Conservation (phyloP, 1,140 invertebrate species). For the Scaptomyza montana region DNA sequence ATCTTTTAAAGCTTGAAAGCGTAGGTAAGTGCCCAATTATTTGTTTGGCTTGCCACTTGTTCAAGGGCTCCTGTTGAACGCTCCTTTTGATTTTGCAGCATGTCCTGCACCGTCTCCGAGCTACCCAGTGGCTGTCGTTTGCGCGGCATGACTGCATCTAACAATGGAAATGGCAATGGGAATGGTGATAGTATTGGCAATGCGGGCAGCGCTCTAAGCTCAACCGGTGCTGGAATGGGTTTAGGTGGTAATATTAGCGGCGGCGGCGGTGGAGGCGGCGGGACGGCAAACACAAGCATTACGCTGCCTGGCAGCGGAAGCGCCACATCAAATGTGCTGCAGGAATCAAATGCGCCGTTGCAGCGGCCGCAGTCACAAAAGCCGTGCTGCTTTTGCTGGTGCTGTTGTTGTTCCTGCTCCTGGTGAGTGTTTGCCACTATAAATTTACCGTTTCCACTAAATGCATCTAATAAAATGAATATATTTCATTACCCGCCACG, state of each 20-base stretch:
- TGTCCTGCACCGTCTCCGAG: constrained; percentile 84
- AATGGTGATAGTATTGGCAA: constrained; percentile 32
- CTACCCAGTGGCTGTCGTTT: constrained; percentile 82
- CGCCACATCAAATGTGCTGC: constrained; percentile 69
- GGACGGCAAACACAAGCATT: constrained; percentile 46
- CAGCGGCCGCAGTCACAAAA: constrained; percentile 82
- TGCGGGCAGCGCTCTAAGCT: constrained; percentile 31
- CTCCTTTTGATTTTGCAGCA: constrained; percentile 31
- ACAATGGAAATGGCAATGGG: constrained; percentile 50
- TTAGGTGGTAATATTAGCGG: constrained; percentile 4
- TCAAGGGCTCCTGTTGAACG: neutral
- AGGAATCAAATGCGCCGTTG: constrained; percentile 71
- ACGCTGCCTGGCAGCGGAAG: constrained; percentile 45
- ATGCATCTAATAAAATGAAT: constrained; percentile 31
- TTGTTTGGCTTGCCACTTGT: neutral
- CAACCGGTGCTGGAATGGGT: constrained; percentile 13
- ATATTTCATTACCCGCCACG: constrained; percentile 41
- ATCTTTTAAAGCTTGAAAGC: constrained; percentile 63
- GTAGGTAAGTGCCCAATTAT: constrained; percentile 65
- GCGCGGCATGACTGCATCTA: constrained; percentile 81
- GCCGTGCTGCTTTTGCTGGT: constrained; percentile 88
- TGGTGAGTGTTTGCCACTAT: constrained; percentile 84
- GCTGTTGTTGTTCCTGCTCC: constrained; percentile 89
- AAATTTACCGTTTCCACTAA: constrained; percentile 29
- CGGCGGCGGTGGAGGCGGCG: constrained; percentile 32